Percentiles rank a stretch among this genome's conserved stretches.
Conservation (phyloP, 2,888 invertebrate species). For the Athalia circularis region DNA sequence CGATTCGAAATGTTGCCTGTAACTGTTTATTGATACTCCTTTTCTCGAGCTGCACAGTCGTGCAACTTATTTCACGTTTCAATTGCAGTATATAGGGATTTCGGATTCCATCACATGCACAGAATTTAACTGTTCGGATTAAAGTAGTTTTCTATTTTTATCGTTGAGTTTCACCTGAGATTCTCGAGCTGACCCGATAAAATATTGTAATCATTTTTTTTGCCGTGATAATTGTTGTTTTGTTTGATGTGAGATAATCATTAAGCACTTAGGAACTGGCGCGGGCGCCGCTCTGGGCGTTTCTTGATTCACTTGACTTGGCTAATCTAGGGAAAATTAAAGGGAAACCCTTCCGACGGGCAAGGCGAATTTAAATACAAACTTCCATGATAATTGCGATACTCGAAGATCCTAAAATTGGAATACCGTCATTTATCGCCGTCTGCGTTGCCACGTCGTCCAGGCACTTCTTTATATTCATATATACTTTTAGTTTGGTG, state of each 20-base stretch:
- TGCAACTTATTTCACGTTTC: neutral
- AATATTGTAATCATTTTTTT: slow-evolving; percentile 1
- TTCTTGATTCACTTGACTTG: slow-evolving; percentile 43
- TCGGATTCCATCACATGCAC: neutral
- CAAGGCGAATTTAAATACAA: neutral
- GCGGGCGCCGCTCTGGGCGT: slow-evolving; percentile 30
- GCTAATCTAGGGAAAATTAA: slow-evolving; percentile 36
- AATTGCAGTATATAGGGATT: neutral
- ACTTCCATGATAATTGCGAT: neutral
- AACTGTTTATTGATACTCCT: neutral
- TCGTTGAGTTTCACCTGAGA: slow-evolving; percentile 20
- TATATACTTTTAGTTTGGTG: slow-evolving; percentile 29
- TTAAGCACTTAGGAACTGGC: slow-evolving; percentile 1
- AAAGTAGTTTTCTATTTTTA: slow-evolving; percentile 41
- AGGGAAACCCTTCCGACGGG: slow-evolving; percentile 27
- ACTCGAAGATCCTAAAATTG: neutral
- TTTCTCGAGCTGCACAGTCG: neutral
- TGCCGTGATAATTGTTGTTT: neutral
- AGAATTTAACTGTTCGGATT: slow-evolving; percentile 15
- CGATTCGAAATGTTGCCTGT: slow-evolving; percentile 24
- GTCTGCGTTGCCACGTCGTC: slow-evolving; percentile 4
- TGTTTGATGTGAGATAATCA: neutral
- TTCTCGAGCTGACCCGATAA: slow-evolving; percentile 32
- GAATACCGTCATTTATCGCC: slow-evolving; percentile 3
- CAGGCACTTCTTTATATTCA: slow-evolving; percentile 5